phyloP scores from a whole-genome alignment of 1,140 invertebrate species.

The Musca vetustissima region DNA sequence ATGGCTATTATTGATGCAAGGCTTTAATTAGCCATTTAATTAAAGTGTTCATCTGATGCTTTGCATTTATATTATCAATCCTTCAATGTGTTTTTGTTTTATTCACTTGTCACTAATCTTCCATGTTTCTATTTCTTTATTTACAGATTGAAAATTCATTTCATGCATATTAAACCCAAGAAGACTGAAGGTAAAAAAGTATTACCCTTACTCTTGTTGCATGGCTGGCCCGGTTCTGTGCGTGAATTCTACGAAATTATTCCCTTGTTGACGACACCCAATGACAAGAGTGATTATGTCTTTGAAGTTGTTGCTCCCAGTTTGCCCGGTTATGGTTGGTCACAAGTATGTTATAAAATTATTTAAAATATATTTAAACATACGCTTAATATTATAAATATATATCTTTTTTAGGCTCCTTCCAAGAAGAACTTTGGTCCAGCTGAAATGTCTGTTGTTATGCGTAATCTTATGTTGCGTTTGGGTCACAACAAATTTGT shows the following conservation, averaged over 20 bases:
- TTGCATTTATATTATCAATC: too few species aligned
- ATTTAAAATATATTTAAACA: background rate
- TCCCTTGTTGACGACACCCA: constrained; percentile 66
- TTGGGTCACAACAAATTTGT: constrained; percentile 77
- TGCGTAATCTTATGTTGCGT: constrained; percentile 81
- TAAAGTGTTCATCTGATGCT: too few species aligned
- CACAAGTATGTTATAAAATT: constrained; percentile 59
- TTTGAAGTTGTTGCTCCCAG: constrained; percentile 81
- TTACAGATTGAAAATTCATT: constrained; percentile 72
- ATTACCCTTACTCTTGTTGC: constrained; percentile 73
- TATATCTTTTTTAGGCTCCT: constrained; percentile 55
- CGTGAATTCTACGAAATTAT: constrained; percentile 84
- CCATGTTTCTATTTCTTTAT: constrained; percentile 17
- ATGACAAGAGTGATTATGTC: constrained; percentile 64
- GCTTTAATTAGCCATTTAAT: too few species aligned
- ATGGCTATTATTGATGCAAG: too few species aligned
- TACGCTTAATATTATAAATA: background rate
- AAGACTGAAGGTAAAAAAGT: constrained; percentile 59
- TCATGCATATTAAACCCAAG: constrained; percentile 64
- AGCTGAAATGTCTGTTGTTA: constrained; percentile 68
- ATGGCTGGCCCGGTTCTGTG: constrained; percentile 91
- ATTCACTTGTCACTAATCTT: too few species aligned
- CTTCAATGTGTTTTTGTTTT: too few species aligned
- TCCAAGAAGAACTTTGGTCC: constrained; percentile 64
- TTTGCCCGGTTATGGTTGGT: constrained; percentile 84